Conservation (phyloP, 2,888 invertebrate genomes). For the Ptilodon capucinus region DNA sequence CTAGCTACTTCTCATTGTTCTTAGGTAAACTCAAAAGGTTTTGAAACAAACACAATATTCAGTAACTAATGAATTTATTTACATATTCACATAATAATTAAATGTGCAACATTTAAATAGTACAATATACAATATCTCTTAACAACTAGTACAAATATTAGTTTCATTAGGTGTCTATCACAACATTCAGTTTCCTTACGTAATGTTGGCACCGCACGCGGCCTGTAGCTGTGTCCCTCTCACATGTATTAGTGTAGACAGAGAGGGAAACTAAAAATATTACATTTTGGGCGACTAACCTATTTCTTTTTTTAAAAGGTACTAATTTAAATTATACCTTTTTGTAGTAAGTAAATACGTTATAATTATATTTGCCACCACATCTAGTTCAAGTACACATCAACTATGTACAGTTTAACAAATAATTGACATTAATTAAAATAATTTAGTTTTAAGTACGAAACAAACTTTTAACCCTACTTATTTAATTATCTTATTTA, state of each 20-base stretch:
- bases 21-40: neutral
- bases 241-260: slow-evolving; percentile 16
- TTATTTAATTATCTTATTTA: neutral
- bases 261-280: neutral
- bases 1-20: too few species aligned
- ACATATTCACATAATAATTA: slow-evolving; percentile 78
- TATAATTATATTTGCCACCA: too few species aligned
- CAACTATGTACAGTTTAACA: neutral
- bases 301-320: too few species aligned
- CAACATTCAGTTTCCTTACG: slow-evolving; percentile 76
- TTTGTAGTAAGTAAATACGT: too few species aligned
- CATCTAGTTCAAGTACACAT: neutral
- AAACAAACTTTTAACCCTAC: neutral
- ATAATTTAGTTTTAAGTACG: too few species aligned
- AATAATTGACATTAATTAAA: neutral
- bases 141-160: slow-evolving; percentile 59
- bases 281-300: neutral
- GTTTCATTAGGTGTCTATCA: slow-evolving; percentile 66
- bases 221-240: slow-evolving; percentile 10
- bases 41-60: slow-evolving; percentile 26
- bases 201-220: slow-evolving; percentile 32
- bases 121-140: slow-evolving; percentile 50
- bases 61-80: slow-evolving; percentile 79
- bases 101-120: slow-evolving; percentile 75
- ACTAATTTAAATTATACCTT: too few species aligned